Base-by-base conservation (phyloP, 2,888 invertebrate species). In the Drosophila melanosoma region DNA sequence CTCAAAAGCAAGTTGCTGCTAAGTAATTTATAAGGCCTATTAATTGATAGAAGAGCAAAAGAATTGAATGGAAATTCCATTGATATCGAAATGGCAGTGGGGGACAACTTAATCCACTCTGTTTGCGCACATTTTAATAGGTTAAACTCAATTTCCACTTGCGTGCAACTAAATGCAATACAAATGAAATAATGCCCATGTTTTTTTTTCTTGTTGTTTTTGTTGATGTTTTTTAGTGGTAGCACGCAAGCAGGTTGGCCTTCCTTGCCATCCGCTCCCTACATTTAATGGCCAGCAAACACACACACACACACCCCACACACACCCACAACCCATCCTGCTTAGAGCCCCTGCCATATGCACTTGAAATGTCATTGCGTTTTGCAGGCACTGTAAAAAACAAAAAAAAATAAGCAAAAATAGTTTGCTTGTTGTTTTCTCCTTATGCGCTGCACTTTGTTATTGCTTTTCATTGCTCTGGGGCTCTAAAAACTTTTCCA, bases 111-210 rank as follows among this genome's bases (percentile, higher is more conserved):
- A 71, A 80, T 72, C 60, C 73, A 75, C 71, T 81, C 68, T 74
- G 67, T 45, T 72, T 57, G 72, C 61, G 48, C 66, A 29, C 61
- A 38, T 45, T 57, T 80, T 72, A 79, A 80, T 75, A 42, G 83
- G 72, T 82, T 80, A 77, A 87, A 77, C 69, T 71, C 73, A 71
- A 76, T 83, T 74, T 62, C 72, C 81, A 81, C 58, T 81, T 81
- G 60, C 70, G 52, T 63, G 63, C 33, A 36, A 54, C 1, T 42
- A 45, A 76, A 48, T 76, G 77, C 78, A 72, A 63, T 49, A 68
- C 76, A 76, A 45, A 65, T 80, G 62, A 56, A 72, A 67, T 72
- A 76, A 78, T 68, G 64, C 38, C 69, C 12, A 38, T n/a, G 12
- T 38, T 71, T 71, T 66, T 23, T 10, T 15, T 32, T 15, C n/a